phyloP scores from a whole-genome alignment of 2,797 vertebrate species.

The Mormyrus proboscirostris region DNA sequence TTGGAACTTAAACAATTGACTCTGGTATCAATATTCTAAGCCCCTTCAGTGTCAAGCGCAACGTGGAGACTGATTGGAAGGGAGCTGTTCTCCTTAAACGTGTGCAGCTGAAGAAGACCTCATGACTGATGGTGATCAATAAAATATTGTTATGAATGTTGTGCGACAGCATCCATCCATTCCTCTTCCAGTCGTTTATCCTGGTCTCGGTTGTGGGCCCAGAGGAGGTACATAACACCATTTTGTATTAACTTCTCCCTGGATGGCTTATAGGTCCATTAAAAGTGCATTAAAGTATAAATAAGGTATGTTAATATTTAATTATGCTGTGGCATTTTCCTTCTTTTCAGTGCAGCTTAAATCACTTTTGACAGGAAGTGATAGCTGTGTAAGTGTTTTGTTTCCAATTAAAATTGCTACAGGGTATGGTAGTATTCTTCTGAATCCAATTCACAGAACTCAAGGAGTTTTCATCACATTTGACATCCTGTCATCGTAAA shows the following conservation, averaged over 20 bases:
- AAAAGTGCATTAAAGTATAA: neutral
- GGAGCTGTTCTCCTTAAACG: neutral
- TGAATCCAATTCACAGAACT: neutral
- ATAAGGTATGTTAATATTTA: slow-evolving; percentile 10
- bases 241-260: neutral
- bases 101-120: neutral
- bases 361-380: neutral
- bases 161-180: neutral
- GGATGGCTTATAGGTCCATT: neutral
- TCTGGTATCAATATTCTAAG: neutral
- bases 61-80: neutral
- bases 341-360: slow-evolving; percentile 14
- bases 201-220: neutral
- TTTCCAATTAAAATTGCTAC: neutral
- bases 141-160: neutral
- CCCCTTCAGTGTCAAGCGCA: neutral
- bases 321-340: neutral
- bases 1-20: neutral
- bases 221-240: slow-evolving; percentile 1
- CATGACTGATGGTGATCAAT: neutral
- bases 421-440: neutral
- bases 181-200: neutral
- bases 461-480: neutral
- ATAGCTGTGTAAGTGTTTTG: neutral
- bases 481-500: neutral